Base-by-base conservation (phyloP, 2,113 vertebrate species). In the Smithornis capensis region DNA sequence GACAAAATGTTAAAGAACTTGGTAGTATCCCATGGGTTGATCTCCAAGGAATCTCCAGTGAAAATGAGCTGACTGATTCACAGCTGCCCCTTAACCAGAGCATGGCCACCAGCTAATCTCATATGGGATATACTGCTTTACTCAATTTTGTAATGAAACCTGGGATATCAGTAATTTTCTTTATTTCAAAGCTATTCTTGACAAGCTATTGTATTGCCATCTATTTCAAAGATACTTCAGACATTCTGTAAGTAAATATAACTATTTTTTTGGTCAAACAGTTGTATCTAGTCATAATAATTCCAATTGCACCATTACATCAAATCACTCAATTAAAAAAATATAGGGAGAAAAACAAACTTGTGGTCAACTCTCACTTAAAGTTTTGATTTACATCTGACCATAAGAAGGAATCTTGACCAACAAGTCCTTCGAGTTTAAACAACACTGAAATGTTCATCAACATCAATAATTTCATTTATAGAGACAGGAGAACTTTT, bases 1-100 rank as follows among this genome's bases (percentile, higher is more conserved):
- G 8, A 47, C 0, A 0, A 76, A 90, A 76, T 5, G 9, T 28
- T 68, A 22, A 55, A 57, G 37, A 73, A 8, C 25, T 7, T 3
- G 15, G 50, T 35, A 50, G 13, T 18, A 37, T 10, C 47, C 56
- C 29, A 18, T 13, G 24, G 12, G 44, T 10, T 40, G 45, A 56
- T 4, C n/a, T 86, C 56, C 33, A 47, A 9, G 10, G 23, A 2
- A 1, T 28, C 25, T 77, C 31, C 52, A 25, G 28, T 13, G 68
- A 64, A 76, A 95, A 71, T 10, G 19, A 80, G 10, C 45, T 53
- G 45, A 53, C 18, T 35, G 31, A 35, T 8, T 47, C 44, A 27
- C 52, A 83, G 45, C n/a, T 86, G 63, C 38, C 33, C 12, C 31
- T 88, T 38, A 56, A 37, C 8, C 33, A 62, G 55, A 69, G 28